Evolutionary conservation across 1,140 invertebrate genomes (phyloP), one percentile per base, ranked within the genome.

Genomic region (Drosophila busckii): DNA sequence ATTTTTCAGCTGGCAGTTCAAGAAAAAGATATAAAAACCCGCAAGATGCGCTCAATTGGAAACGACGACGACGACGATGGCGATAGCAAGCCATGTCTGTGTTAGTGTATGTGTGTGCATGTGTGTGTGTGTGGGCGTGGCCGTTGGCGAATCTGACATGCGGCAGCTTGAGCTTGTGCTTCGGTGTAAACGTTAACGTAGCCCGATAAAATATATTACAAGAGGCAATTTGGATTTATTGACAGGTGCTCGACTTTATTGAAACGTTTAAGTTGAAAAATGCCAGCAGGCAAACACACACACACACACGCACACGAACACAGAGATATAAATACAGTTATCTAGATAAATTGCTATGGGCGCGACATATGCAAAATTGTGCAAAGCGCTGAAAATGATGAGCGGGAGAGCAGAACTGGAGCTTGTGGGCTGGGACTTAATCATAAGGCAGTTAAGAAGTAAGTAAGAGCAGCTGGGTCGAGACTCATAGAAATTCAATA

Each of bases 141-240:
- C 54, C 42, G 22, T 23, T 31, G 54, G 59, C 58, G n/a, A 67
- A 41, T 52, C 44, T 46, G 45, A 63, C 53, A 50, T 40, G 50
- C 20, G 52, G 46, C 64, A 68, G 56, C 44, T 65, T 49, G 55
- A 42, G 52, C 52, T 48, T 65, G 64, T 73, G 73, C 64, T n/a
- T n/a, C n/a, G 75, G 53, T 65, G 71, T 78, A 71, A 78, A 80
- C 73, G 69, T 75, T n/a, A 75, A 82, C 73, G 73, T 64, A 73
- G 58, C 76, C n/a, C 75, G 75, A 80, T 80, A 80, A 80, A 80
- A 80, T n/a, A 80, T 80, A 80, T 75, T 82, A 80, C 76, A 69
- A 80, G 75, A 82, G 70, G 75, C 76, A 82, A 82, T 82, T 82
- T 82, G 69, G 75, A 75, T 82, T 82, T 82, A 82, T 82, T 82